Evolutionary conservation across 2,888 invertebrate species (phyloP).

Genomic region (Theretra japonica): DNA sequence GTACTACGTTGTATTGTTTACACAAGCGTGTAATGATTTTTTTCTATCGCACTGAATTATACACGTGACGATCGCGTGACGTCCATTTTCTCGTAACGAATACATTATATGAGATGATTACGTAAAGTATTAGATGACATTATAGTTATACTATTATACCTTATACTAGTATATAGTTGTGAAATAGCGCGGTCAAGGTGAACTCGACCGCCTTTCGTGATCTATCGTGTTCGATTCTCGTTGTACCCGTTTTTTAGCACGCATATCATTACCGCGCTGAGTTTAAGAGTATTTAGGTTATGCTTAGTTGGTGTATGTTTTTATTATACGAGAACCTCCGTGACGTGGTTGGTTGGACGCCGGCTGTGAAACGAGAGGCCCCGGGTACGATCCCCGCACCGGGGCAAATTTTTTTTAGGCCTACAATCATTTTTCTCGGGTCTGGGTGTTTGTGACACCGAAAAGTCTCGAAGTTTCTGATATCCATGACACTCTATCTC

Average conservation of each 20-base stretch:
- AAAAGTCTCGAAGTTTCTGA: no score
- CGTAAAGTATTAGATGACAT: slow-evolving; percentile 14
- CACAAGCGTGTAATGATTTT: background rate
- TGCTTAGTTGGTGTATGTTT: no score
- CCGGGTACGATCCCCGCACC: no score
- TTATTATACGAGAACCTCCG: no score
- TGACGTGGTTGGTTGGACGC: no score
- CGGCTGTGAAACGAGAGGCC: no score
- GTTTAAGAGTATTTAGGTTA: background rate
- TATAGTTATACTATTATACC: background rate
- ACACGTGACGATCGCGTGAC: background rate
- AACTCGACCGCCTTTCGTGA: slow-evolving; percentile 3
- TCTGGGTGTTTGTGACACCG: no score
- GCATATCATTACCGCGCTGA: background rate
- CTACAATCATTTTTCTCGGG: no score
- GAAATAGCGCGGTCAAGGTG: slow-evolving; percentile 17
- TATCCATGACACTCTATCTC: no score
- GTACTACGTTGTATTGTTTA: background rate
- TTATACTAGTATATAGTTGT: background rate
- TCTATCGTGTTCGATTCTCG: slow-evolving; percentile 18
- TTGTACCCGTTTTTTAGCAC: background rate
- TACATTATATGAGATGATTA: background rate
- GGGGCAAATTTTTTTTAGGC: no score
- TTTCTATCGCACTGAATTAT: background rate
- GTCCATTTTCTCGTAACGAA: background rate